Evolutionary conservation across 2,888 invertebrate genomes (phyloP).

Genomic region (Pegoplata infirma): DNA sequence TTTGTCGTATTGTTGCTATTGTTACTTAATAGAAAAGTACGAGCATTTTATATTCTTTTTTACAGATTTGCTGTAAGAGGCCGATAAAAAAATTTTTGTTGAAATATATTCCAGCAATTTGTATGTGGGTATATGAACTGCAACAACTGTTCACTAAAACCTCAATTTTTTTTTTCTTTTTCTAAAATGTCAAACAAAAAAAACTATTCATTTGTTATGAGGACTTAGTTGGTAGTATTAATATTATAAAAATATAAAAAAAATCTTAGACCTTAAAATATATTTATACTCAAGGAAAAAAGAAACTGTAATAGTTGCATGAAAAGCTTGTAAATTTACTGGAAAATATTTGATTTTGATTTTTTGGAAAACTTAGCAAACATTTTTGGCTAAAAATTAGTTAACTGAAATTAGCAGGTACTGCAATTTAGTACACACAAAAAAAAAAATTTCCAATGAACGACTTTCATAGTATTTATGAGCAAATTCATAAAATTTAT

Average conservation of each 20-base stretch:
- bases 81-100: neutral
- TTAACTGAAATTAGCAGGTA: no score
- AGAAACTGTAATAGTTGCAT: no score
- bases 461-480: no score
- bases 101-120: neutral
- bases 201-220: slow-evolving; percentile 9
- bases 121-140: neutral
- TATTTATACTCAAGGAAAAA: neutral
- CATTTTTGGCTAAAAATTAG: no score
- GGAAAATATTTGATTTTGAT: no score
- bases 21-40: neutral
- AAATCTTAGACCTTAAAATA: neutral
- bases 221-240: neutral
- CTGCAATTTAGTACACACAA: no score
- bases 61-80: neutral
- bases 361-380: no score
- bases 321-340: no score
- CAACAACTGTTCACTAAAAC: neutral
- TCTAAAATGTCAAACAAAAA: neutral
- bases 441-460: no score
- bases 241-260: neutral
- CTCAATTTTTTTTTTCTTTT: neutral
- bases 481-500: no score
- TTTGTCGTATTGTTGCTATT: slow-evolving; percentile 10
- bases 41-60: neutral